phyloP scores from a whole-genome alignment of 1,140 invertebrate species.

The Neuroterus valhalla region DNA sequence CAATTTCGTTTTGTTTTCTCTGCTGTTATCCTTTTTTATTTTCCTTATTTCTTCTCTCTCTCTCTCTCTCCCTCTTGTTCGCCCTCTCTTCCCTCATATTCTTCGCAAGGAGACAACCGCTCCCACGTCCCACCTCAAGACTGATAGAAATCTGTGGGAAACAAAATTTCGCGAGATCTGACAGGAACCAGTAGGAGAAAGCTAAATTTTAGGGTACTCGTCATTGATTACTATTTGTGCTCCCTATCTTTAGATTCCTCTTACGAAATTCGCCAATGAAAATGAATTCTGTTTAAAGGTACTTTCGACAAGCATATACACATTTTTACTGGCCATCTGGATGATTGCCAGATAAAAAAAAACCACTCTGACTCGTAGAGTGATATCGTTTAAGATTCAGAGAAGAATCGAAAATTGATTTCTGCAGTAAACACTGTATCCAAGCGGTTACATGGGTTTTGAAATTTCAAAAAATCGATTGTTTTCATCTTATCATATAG shows the following conservation, averaged over 20 bases:
- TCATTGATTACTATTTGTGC: neutral
- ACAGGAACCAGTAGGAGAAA: neutral
- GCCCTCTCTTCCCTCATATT: slow-evolving; percentile 22
- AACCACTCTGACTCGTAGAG: neutral
- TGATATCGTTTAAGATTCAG: too few relatives aligned
- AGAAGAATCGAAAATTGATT: too few relatives aligned
- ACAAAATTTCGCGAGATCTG: neutral
- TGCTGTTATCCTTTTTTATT: slow-evolving; percentile 47
- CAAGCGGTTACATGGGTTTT: too few relatives aligned
- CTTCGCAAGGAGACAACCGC: slow-evolving; percentile 32
- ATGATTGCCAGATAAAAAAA: neutral
- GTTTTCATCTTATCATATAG: too few relatives aligned
- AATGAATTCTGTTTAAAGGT: slow-evolving; percentile 1
- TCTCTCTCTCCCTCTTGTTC: slow-evolving; percentile 44
- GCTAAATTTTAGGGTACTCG: neutral
- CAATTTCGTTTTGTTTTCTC: slow-evolving; percentile 70
- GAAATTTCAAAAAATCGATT: too few relatives aligned
- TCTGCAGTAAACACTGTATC: too few relatives aligned
- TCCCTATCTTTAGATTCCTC: neutral
- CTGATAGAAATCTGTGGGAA: slow-evolving; percentile 23
- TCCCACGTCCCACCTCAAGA: slow-evolving; percentile 20
- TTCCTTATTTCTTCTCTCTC: slow-evolving; percentile 51
- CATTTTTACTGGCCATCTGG: neutral
- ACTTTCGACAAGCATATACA: neutral
- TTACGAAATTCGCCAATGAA: neutral